Evolutionary conservation across 2,797 vertebrate species (phyloP).

Genomic region (Acanthiza pusilla): DNA sequence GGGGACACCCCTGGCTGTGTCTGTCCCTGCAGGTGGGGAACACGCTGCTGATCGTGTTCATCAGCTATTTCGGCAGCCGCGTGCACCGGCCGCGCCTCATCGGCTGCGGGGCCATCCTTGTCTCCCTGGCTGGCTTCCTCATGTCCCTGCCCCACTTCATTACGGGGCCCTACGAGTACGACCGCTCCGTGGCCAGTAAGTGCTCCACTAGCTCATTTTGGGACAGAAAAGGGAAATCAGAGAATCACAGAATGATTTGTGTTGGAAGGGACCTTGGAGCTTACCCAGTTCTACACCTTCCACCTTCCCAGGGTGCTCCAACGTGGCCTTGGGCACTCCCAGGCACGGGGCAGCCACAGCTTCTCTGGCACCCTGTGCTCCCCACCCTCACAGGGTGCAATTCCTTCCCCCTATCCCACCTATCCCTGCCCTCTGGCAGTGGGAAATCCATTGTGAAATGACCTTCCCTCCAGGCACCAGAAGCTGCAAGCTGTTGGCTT

Average conservation of each 20-base stretch:
- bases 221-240: fast-evolving
- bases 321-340: fast-evolving
- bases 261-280: neutral
- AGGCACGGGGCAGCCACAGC: neutral
- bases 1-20: neutral
- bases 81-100: constrained; percentile 90
- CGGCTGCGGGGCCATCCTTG: constrained; percentile 83
- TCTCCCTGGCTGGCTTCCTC: constrained; percentile 81
- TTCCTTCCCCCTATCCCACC: neutral
- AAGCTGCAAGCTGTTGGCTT: neutral
- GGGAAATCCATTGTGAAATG: neutral
- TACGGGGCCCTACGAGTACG: constrained; percentile 75
- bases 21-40: constrained; percentile 84
- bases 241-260: neutral
- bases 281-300: neutral
- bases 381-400: fast-evolving
- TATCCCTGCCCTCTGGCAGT: neutral
- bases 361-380: neutral
- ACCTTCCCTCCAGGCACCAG: neutral
- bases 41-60: constrained; percentile 86
- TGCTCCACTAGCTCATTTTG: neutral
- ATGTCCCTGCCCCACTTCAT: constrained; percentile 89
- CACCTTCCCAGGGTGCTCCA: fast-evolving
- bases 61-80: constrained; percentile 90
- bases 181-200: constrained; percentile 74